phyloP scores from a whole-genome alignment of 2,888 invertebrate species.

The Zelleria hepariella region DNA sequence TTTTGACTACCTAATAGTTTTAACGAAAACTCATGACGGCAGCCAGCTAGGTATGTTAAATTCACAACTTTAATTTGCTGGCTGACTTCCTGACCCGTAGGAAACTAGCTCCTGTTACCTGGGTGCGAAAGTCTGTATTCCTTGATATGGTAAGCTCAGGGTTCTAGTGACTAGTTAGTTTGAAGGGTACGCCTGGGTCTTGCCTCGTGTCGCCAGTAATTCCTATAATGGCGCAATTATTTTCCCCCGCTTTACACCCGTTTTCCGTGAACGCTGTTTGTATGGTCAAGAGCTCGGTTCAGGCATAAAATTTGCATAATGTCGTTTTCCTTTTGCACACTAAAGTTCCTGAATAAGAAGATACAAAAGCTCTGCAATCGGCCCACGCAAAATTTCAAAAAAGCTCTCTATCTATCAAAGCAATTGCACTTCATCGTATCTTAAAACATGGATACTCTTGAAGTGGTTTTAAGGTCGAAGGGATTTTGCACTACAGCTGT shows the following conservation, averaged over 20 bases:
- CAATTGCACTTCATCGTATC: too few relatives aligned
- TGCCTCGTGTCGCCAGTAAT: conserved; percentile 27
- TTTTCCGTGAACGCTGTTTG: conserved; percentile 23
- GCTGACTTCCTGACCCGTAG: conserved; percentile 5
- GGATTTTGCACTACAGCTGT: too few relatives aligned
- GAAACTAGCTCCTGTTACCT: conserved; percentile 22
- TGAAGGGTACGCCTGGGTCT: conserved; percentile 26
- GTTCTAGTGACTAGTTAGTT: conserved; percentile 33
- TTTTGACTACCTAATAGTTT: conserved; percentile 10
- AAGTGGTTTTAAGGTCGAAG: too few relatives aligned
- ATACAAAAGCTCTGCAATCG: too few relatives aligned
- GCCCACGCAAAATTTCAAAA: too few relatives aligned
- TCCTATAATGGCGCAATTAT: conserved; percentile 53
- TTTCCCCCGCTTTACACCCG: conserved; percentile 24
- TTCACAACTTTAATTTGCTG: conserved; percentile 32
- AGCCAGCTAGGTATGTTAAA: conserved; percentile 24
- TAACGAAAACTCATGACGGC: conserved; percentile 30
- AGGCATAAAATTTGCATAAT: conserved; percentile 37
- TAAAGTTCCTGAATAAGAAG: not conserved
- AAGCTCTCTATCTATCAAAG: too few relatives aligned
- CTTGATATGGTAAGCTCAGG: conserved; percentile 8
- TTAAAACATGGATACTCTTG: too few relatives aligned
- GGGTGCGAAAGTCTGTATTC: conserved; percentile 21
- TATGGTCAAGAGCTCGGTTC: conserved; percentile 35
- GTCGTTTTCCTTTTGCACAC: conserved; percentile 23